Evolutionary conservation across 2,113 vertebrate species (phyloP), one percentile per base, ranked within the genome.

Genomic region (Equus przewalskii): DNA sequence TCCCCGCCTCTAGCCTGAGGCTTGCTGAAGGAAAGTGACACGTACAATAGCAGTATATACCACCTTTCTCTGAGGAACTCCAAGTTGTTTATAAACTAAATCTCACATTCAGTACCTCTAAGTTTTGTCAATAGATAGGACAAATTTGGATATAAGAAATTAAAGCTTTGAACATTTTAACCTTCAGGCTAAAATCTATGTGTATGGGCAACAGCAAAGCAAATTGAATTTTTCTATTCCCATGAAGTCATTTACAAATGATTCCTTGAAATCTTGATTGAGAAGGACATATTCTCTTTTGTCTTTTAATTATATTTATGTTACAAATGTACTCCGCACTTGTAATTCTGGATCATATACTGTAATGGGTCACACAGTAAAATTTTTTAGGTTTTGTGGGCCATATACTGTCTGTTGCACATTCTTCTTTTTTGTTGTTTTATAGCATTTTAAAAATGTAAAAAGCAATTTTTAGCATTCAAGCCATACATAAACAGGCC

Each of bases 161-260:
- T 80, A 93, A 93, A 28, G 22, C 51, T 85, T 91, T 91, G 41
- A 36, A 8, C 11, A 15, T 91, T 90, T 84, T 76, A 89, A 95
- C 70, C 16, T 76, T 93, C 33, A 58, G 13, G 1, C 33, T 82
- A 72, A 96, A 91, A 93, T 89, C 70, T 82, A 41, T 24, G 46
- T 89, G 13, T 80, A 44, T 41, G 72, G 36, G 67, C 46, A 94
- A n/a, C 7, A n/a, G 26, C 36, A 91, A 75, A 79, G 18, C 60
- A 96, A 82, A 82, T 21, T 70, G 21, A 88, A 75, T 64, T 73
- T 51, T 93, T 79, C 56, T 56, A 11, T 89, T 70, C 69, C 70
- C 44, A 65, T 36, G 10, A 89, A 89, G 56, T 64, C 46, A 79
- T 28, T 87, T 49, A 69, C 65, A 96, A 76, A 67, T 72, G 60